Conservation (phyloP, 2,888 invertebrate genomes). For the Andrena bicolor region DNA sequence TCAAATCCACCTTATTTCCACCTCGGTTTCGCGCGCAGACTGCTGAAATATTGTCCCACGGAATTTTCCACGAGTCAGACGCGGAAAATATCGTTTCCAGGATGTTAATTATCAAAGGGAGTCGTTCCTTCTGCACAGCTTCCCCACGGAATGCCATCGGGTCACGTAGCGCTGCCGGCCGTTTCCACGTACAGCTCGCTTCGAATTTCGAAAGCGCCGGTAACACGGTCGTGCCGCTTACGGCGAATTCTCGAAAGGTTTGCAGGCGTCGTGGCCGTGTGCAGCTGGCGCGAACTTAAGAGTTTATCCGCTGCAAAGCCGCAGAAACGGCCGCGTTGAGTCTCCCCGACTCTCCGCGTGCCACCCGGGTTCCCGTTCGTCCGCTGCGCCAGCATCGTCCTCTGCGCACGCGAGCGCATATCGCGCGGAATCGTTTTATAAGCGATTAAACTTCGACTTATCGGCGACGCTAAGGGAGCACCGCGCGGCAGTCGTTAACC, state of each 20-base stretch:
- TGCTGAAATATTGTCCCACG: too few species aligned
- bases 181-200: background rate
- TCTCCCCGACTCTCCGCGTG: conserved; percentile 28
- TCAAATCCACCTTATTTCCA: too few species aligned
- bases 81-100: too few species aligned
- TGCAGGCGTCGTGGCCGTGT: conserved; percentile 32
- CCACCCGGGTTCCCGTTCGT: background rate
- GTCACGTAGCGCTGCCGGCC: background rate
- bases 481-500: conserved; percentile 18
- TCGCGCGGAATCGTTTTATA: conserved; percentile 32
- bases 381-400: background rate
- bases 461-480: conserved; percentile 20
- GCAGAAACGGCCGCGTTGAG: conserved; percentile 57
- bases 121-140: too few species aligned
- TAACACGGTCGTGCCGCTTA: background rate
- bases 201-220: conserved; percentile 20
- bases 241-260: conserved; percentile 33
- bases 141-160: too few species aligned
- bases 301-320: conserved; percentile 69
- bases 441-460: conserved; percentile 49
- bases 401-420: background rate
- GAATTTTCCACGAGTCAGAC: too few species aligned
- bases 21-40: too few species aligned
- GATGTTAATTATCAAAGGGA: too few species aligned
- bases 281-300: conserved; percentile 48